Percentiles rank a stretch among this genome's conserved stretches.
These are phyloP conservation scores for Nezara viridula DNA, from an alignment of 2,888 invertebrate species.

Conservation along the genomic window DNA sequence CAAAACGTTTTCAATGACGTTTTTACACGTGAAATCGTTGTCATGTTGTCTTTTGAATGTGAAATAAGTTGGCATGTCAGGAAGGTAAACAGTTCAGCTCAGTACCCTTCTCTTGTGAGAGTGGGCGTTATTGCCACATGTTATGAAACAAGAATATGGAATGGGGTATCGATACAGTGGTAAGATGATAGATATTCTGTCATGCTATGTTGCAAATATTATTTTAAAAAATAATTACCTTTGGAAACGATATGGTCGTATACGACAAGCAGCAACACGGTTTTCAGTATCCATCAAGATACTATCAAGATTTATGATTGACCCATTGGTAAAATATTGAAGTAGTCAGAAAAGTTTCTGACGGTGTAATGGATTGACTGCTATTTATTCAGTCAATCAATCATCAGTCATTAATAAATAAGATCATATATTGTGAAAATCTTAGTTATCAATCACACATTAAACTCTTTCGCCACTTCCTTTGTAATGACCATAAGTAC, in stretches of 20 bases:
- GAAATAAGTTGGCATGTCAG: background rate
- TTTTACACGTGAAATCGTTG: constrained; percentile 1
- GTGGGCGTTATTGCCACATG: background rate
- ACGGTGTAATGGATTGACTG: background rate
- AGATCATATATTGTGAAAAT: background rate
- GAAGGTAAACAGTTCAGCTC: background rate
- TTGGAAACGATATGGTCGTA: background rate
- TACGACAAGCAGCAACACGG: background rate
- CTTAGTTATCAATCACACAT: background rate
- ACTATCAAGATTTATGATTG: background rate
- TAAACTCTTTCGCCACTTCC: background rate
- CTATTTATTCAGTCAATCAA: background rate
- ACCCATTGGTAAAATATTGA: background rate
- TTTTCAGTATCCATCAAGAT: background rate
- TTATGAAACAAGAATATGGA: background rate
- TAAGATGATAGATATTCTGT: background rate
- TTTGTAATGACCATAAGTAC: background rate
- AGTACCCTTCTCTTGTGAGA: background rate
- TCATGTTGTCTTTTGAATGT: background rate
- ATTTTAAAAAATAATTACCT: no score
- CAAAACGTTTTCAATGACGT: background rate
- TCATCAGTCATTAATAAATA: background rate
- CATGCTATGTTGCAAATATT: no score
- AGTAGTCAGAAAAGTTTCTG: background rate
- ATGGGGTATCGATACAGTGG: background rate